phyloP scores from a whole-genome alignment of 1,140 invertebrate genomes.

The Sycophaga agraensis region DNA sequence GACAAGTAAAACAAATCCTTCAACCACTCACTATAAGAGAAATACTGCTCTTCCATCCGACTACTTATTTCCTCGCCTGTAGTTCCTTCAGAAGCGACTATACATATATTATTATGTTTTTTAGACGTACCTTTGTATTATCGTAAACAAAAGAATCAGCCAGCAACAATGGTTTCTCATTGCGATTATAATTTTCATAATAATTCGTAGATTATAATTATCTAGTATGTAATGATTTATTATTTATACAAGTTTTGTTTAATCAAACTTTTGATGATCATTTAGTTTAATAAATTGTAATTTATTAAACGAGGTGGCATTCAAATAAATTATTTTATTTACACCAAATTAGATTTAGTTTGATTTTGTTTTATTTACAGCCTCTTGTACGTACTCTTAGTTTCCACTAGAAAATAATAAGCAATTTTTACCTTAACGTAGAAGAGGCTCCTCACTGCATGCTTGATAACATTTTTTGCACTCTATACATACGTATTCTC shows the following conservation, averaged over 20 bases:
- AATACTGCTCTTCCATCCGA: background rate
- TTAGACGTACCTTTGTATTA: slow-evolving; percentile 20
- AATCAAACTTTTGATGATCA: slow-evolving; percentile 16
- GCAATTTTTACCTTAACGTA: too few relatives aligned
- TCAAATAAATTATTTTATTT: slow-evolving; percentile 30
- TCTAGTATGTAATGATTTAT: slow-evolving; percentile 21
- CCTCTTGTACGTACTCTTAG: too few relatives aligned
- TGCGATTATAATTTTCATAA: slow-evolving; percentile 19
- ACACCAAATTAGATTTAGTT: slow-evolving; percentile 19
- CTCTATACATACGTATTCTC: too few relatives aligned
- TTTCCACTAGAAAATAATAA: too few relatives aligned
- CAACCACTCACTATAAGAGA: slow-evolving; percentile 2
- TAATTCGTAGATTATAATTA: slow-evolving; percentile 8
- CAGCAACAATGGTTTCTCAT: slow-evolving; percentile 13
- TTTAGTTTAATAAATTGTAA: slow-evolving; percentile 23
- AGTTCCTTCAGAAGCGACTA: slow-evolving; percentile 28
- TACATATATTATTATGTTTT: slow-evolving; percentile 18
- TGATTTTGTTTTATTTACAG: background rate
- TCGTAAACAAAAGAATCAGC: background rate
- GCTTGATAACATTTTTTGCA: too few relatives aligned
- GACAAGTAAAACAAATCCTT: background rate
- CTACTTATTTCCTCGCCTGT: slow-evolving; percentile 14
- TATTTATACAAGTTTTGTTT: slow-evolving; percentile 23
- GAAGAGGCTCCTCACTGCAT: too few relatives aligned
- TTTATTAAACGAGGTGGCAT: slow-evolving; percentile 18